phyloP scores from a whole-genome alignment of 2,113 vertebrate genomes.

The Gallinago paraguaiae region DNA sequence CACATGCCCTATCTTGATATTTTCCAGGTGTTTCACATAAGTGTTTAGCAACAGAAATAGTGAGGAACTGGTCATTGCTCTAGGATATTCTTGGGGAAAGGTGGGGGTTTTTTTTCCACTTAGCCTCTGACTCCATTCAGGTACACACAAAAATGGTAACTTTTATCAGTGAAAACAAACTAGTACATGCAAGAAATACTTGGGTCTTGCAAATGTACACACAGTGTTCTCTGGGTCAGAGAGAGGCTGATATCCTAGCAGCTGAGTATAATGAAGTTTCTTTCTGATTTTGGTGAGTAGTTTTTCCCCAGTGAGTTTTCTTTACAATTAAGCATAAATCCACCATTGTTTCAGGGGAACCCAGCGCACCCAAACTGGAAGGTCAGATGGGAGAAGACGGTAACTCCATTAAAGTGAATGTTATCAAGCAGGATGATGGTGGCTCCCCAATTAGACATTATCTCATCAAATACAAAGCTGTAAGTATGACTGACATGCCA shows the following conservation, averaged over 20 bases:
- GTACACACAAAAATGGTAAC: neutral
- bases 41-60: neutral
- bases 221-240: neutral
- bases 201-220: neutral
- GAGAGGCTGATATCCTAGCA: neutral
- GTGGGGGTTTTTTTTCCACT: neutral
- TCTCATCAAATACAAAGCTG: slow-evolving; percentile 90
- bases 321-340: neutral
- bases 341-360: slow-evolving; percentile 84
- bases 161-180: neutral
- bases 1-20: rapidly evolving
- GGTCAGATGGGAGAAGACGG: slow-evolving; percentile 87
- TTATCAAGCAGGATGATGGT: slow-evolving; percentile 95
- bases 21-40: neutral
- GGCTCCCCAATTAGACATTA: slow-evolving; percentile 95
- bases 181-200: neutral
- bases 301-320: neutral
- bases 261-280: neutral
- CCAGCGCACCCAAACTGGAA: slow-evolving; percentile 91
- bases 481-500: slow-evolving; percentile 74
- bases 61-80: rapidly evolving
- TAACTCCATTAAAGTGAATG: slow-evolving; percentile 88
- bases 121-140: neutral
- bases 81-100: neutral
- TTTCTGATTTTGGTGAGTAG: neutral